Percentiles rank a stretch among this genome's conserved stretches.
Conservation (phyloP, 2,113 vertebrate genomes). For the Tinamus guttatus region DNA sequence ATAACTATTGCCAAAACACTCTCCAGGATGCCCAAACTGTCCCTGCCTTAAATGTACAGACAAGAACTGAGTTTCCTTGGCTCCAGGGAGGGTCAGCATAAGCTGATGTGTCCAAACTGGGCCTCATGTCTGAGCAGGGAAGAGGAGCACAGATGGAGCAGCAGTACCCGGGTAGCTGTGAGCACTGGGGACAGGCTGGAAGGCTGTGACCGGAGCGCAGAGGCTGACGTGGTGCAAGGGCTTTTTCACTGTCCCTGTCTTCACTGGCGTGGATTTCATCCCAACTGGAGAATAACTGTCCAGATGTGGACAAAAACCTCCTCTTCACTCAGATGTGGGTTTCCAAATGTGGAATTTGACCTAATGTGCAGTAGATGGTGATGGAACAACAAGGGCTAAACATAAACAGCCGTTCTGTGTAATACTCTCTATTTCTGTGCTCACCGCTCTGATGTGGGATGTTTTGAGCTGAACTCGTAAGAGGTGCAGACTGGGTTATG, state of each 20-base stretch:
- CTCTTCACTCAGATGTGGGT: not conserved
- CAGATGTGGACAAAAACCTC: not conserved
- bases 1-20: not conserved
- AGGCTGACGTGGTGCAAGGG: accelerated
- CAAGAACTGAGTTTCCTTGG: not conserved
- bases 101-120: accelerated
- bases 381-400: not conserved
- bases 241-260: not conserved
- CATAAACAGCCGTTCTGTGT: not conserved
- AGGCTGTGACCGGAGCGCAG: not conserved
- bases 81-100: not conserved
- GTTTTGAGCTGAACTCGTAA: constrained; percentile 39
- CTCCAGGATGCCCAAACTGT: not conserved
- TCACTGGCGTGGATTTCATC: not conserved
- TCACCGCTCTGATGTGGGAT: not conserved
- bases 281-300: not conserved
- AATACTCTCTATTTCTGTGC: not conserved
- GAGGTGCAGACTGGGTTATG: constrained; percentile 18
- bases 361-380: not conserved
- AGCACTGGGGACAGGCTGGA: not conserved
- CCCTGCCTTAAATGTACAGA: not conserved
- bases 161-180: not conserved
- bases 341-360: not conserved
- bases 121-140: not conserved
- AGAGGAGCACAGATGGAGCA: not conserved